Percentiles rank a stretch among this genome's conserved stretches.
Evolutionary conservation across 1,140 invertebrate genomes (phyloP).

Genomic region (Scylla paramamosain): DNA sequence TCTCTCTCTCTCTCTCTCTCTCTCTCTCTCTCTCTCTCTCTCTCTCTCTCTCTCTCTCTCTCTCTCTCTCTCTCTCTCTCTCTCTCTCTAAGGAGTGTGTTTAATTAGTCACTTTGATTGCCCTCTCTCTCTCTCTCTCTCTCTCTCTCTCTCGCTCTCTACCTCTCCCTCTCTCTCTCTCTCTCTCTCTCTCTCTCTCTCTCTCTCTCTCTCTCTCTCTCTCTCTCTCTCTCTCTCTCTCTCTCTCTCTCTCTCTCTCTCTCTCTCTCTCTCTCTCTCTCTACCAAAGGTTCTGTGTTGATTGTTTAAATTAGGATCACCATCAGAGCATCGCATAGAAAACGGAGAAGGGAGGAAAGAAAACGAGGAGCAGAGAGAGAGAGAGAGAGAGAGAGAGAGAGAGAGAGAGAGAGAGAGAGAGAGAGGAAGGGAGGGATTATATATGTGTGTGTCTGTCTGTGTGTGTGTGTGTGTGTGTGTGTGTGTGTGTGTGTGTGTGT

Average conservation of each 20-base stretch:
- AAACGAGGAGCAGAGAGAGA: background rate
- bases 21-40: no score
- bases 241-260: background rate
- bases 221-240: background rate
- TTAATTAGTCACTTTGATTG: no score
- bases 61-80: no score
- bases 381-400: background rate
- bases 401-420: background rate
- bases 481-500: background rate
- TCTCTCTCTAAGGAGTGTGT: no score
- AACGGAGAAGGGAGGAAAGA: background rate
- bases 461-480: background rate
- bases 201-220: background rate
- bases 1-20: no score
- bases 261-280: background rate
- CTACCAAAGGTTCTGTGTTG: background rate
- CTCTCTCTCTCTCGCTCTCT: constrained; percentile 35
- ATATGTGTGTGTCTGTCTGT: no score
- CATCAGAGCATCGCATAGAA: background rate
- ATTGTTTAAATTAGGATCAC: no score
- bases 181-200: constrained; percentile 25
- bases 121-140: background rate
- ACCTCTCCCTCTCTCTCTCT: constrained; percentile 57
- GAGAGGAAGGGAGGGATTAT: background rate
- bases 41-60: no score